Base-by-base conservation (phyloP, 2,888 invertebrate genomes). In the Arctia plantaginis region DNA sequence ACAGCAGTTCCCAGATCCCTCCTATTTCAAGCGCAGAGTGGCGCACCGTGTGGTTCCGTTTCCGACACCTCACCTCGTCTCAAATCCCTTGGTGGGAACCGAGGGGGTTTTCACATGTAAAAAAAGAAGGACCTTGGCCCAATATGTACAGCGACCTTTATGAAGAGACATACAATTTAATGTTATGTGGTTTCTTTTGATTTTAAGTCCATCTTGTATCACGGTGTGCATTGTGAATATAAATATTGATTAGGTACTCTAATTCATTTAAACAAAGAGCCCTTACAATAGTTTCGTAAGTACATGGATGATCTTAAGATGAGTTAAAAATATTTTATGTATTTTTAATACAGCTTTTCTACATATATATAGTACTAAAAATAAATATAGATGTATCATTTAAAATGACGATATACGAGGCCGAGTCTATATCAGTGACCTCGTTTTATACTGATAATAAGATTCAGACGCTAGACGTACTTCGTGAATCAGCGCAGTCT, bases 381-480 rank as follows among this genome's bases (percentile, higher is more conserved):
- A 23, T n/a, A 55, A 55, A 7, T 55, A 15, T 6, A 12, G 27
- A 13, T 27, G 55, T n/a, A 0, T 27, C 59, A 30, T 18, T 1
- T 59, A 59, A 15, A 27, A 30, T 62, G 30, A 30, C 6, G 62
- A 0, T 1, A 72, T 44, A 33, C 39, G 68, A 62, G 75, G 75
- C 69, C 18, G 33, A 74, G 44, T 35, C 70, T 71, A 72, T 79
- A 79, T 73, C 66, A 69, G 59, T 74, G 82, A 76, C 80, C 78
- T 69, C 39, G 66, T 79, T 79, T 70, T 30, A 3, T 35, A 30
- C 41, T 72, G 78, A 75, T 80, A 74, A 69, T 44, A 55, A 7
- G 44, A 69, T 66, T 69, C 33, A 74, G 39, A 67, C 44, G 64
- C 66, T 44, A 33, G 10, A 65, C 47, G 4, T n/a, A 66, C 27